Base-by-base conservation (phyloP, 2,797 vertebrate species). In the Helarctos malayanus region DNA sequence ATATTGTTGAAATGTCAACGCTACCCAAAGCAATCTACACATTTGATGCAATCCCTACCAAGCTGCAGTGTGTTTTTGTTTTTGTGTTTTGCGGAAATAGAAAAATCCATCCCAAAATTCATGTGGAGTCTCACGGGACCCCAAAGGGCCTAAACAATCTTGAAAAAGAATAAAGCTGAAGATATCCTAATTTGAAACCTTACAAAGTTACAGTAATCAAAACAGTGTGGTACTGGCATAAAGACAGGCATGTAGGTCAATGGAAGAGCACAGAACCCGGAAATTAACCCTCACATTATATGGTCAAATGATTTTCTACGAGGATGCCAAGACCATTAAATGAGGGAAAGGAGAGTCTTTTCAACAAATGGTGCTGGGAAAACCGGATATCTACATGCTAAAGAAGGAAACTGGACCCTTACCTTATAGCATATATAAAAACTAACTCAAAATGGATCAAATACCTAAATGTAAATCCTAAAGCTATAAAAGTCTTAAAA, bases 171-270 rank as follows among this genome's bases (percentile, higher is more conserved):
- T 21, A 61, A 92, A 49, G 14, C 19, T 56, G 32, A 10, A 49
- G n/a, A 54, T 59, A 93, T 88, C 32, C 52, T 93, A 63, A 73
- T 95, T 87, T 91, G 25, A 65, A 95, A 92, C 52, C 76, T 82
- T 82, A 88, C 4, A 73, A 41, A 80, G 21, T 18, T 82, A 38
- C 10, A 65, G 25, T 38, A 35, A 75, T 75, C 57, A 81, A 81
- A 87, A 81, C 4, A 63, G 73, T 71, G 14, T 71, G 35, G n/a
- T 61, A 29, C 52, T 21, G 45, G 11, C 63, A 69, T 78, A 79
- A 68, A 69, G 21, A 79, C n/a, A 57, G 52, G 32, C 61, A 45
- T 35, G n/a, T 45, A 54, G 38, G 45, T 18, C 35, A 45, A 76
- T 35, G 54, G 21, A 86, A 71, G 23, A 80, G 23, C 71, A 47